Evolutionary conservation across 2,113 vertebrate species (phyloP).

Genomic region (Tachysurus vachellii): DNA sequence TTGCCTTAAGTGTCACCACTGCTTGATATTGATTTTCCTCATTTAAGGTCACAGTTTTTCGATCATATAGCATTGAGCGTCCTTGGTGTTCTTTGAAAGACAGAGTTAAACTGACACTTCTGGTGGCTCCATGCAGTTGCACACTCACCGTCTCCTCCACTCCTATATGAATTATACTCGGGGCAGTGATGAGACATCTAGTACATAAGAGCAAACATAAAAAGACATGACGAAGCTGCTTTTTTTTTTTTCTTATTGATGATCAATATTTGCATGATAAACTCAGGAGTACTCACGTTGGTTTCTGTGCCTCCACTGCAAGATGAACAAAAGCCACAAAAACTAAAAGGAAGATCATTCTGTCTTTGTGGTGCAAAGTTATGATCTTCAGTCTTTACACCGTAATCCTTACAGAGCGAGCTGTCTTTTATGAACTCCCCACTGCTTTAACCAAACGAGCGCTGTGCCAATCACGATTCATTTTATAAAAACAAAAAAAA

Average conservation of each 20-base stretch:
- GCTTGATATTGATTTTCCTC: slow-evolving; percentile 64
- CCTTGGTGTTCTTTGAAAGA: slow-evolving; percentile 47
- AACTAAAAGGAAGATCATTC: slow-evolving; percentile 33
- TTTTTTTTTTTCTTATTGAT: too few relatives aligned
- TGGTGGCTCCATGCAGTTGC: slow-evolving; percentile 63
- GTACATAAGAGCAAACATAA: not conserved
- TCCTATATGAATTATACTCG: slow-evolving; percentile 67
- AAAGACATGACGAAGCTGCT: too few relatives aligned
- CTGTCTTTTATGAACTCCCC: not conserved
- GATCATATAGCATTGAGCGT: slow-evolving; percentile 52
- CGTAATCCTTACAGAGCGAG: not conserved
- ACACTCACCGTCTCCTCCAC: slow-evolving; percentile 63
- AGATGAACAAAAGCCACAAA: slow-evolving; percentile 49
- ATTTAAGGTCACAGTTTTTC: slow-evolving; percentile 53
- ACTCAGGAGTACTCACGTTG: slow-evolving; percentile 64
- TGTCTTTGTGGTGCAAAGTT: not conserved
- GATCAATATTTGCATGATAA: not conserved
- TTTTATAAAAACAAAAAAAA: not conserved
- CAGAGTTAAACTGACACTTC: slow-evolving; percentile 43
- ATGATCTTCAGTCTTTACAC: not conserved
- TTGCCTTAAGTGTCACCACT: slow-evolving; percentile 65
- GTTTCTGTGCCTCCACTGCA: slow-evolving; percentile 53
- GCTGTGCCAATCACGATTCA: not conserved
- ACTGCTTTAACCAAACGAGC: not conserved
- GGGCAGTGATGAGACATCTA: slow-evolving; percentile 72